Base-by-base conservation (phyloP, 2,797 vertebrate species). In the Chaunax sp. region DNA sequence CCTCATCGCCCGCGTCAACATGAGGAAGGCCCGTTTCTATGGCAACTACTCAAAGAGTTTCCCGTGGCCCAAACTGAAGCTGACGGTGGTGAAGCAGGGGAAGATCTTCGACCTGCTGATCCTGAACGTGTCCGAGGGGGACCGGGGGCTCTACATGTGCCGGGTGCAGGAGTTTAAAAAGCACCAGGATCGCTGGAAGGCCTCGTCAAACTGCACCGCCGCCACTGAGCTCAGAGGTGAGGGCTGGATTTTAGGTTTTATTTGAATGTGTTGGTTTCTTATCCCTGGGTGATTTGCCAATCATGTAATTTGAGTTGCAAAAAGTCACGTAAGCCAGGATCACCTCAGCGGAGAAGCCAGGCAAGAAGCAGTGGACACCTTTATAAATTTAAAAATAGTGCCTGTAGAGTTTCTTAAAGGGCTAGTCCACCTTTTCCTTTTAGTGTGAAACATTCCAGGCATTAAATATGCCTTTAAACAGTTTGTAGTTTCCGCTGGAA, bases 121-220 rank as follows among this genome's bases (percentile, higher is more conserved):
- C 75, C 38, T 96, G 71, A 95, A 93, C 3, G 92, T 98, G 45
- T 94, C 89, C 0, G 84, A 90, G 33, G 80, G 80, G 0, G 97
- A 99, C 78, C 88, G 94, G 67, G 98, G 98, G 5, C 93, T 92
- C 40, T 99, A 99, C 64, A 92, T 94, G 80, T 99, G 98, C 82
- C 94, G 94, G 81, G 97, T 96, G 26, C 97, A 98, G 82, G 97
- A 98, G 90, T 97, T 98, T 66, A 95, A 93, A 69, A 96, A 93
- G 75, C 92, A 96, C 54, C 93, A 91, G 83, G 95, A 95, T 62
- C 96, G 95, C 45, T 99, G 97, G 98, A 97, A 95, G 38, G 95
- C 95, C 0, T 95, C 95, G 40, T 95, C 94, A 63, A 98, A 98
- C 28, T 94, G 93, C 61, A 96, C 96, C 0, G 95, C 96, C 1